phyloP scores from a whole-genome alignment of 1,140 invertebrate genomes.

The Orius laevigatus region DNA sequence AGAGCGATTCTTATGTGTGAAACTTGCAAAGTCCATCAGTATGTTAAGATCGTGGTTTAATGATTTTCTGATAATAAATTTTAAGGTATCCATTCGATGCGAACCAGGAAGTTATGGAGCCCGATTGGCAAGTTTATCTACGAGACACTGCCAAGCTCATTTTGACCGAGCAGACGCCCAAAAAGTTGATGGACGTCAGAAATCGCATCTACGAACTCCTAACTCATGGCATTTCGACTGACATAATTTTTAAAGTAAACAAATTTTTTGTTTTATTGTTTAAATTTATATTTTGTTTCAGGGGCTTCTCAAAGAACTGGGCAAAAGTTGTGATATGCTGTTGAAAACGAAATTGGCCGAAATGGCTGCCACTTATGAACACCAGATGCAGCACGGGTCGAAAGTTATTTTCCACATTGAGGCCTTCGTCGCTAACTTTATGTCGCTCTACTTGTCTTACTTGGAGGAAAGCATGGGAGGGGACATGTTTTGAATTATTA shows the following conservation, averaged over 20 bases:
- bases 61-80: constrained; percentile 6
- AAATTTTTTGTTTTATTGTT: too few species aligned
- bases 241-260: constrained; percentile 70
- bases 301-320: constrained; percentile 66
- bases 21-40: constrained; percentile 81
- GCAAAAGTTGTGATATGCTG: constrained; percentile 77
- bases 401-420: constrained; percentile 96
- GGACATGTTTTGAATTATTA: constrained; percentile 23
- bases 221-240: constrained; percentile 82
- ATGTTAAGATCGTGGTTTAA: constrained; percentile 21
- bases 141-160: constrained; percentile 76
- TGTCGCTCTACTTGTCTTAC: constrained; percentile 82
- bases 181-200: constrained; percentile 67
- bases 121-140: constrained; percentile 89
- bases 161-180: constrained; percentile 72
- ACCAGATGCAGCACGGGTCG: constrained; percentile 71
- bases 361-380: constrained; percentile 77
- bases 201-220: constrained; percentile 84
- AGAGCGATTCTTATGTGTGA: constrained; percentile 88
- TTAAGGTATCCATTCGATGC: constrained; percentile 60
- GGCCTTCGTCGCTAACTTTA: constrained; percentile 91
- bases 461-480: constrained; percentile 45
- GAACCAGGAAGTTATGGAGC: constrained; percentile 66
- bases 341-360: constrained; percentile 72
- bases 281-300: constrained; percentile 13